Evolutionary conservation across 1,140 invertebrate genomes (phyloP).

Genomic region (Nautilus pompilius): DNA sequence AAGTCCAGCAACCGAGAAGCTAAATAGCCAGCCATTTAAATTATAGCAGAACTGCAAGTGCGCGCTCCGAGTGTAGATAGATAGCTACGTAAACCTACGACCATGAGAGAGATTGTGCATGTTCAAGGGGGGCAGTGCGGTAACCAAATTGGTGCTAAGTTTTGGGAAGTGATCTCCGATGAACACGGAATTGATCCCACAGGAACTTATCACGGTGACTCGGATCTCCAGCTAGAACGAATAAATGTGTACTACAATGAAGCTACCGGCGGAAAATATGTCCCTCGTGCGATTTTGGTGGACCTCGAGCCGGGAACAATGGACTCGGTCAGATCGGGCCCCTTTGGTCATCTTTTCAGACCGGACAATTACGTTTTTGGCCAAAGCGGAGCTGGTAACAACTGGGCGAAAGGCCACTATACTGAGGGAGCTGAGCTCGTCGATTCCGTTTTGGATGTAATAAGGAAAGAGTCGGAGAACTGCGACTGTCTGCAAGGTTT

Average conservation of each 20-base stretch:
- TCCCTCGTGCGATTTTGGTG: slow-evolving; percentile 81
- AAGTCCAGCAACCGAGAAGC: too few species aligned
- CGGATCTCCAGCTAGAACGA: slow-evolving; percentile 59
- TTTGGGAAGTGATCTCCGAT: slow-evolving; percentile 34
- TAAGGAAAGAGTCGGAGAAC: slow-evolving; percentile 84
- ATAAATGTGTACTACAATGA: slow-evolving; percentile 61
- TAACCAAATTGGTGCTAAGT: slow-evolving; percentile 89
- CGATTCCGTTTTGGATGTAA: slow-evolving; percentile 69
- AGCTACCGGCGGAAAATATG: slow-evolving; percentile 73
- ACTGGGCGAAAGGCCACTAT: slow-evolving; percentile 65
- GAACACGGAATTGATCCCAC: slow-evolving; percentile 61
- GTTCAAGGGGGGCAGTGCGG: slow-evolving; percentile 91
- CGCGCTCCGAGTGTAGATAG: too few species aligned
- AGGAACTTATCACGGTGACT: slow-evolving; percentile 58
- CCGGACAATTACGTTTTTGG: slow-evolving; percentile 53
- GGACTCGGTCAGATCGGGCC: slow-evolving; percentile 50
- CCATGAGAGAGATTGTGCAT: slow-evolving; percentile 95
- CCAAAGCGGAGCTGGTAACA: slow-evolving; percentile 52
- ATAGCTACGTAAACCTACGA: too few species aligned
- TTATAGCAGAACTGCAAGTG: too few species aligned
- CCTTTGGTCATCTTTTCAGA: slow-evolving; percentile 50
- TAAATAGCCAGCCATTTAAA: too few species aligned
- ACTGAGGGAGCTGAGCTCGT: slow-evolving; percentile 76
- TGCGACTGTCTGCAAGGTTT: slow-evolving; percentile 69
- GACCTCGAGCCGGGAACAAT: slow-evolving; percentile 61